Evolutionary conservation across 1,140 invertebrate genomes (phyloP).

Genomic region (Atta colombica): DNA sequence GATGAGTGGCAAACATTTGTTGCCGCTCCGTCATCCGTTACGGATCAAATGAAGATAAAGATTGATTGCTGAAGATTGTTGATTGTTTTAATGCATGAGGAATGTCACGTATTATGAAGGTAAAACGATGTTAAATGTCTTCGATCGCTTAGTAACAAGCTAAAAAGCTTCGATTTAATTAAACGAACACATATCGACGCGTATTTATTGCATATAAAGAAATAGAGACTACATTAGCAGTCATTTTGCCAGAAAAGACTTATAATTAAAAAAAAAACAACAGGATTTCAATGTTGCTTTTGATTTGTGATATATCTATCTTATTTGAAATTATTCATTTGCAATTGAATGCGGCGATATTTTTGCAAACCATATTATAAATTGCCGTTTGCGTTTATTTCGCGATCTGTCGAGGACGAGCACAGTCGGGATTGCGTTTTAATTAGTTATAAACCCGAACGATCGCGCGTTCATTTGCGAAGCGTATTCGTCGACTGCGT

Average conservation of each 20-base stretch:
- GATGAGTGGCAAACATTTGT: slow-evolving; percentile 63
- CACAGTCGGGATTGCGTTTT: slow-evolving; percentile 18
- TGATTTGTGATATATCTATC: not conserved
- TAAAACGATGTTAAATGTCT: slow-evolving; percentile 20
- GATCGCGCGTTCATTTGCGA: slow-evolving; percentile 14
- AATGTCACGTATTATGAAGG: not conserved
- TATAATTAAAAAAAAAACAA: slow-evolving; percentile 11
- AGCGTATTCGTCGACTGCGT: slow-evolving; percentile 30
- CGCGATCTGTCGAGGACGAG: not conserved
- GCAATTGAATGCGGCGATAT: slow-evolving; percentile 20
- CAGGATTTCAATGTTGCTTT: not conserved
- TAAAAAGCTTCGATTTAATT: slow-evolving; percentile 32
- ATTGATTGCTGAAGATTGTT: slow-evolving; percentile 39
- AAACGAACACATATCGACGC: not conserved
- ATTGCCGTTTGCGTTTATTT: slow-evolving; percentile 2
- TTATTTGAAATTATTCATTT: not conserved
- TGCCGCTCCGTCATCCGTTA: slow-evolving; percentile 25
- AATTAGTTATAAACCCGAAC: slow-evolving; percentile 45
- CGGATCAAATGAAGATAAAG: slow-evolving; percentile 38
- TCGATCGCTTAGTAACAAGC: slow-evolving; percentile 17
- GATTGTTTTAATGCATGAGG: slow-evolving; percentile 18
- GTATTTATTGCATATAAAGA: not conserved
- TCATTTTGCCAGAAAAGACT: not conserved
- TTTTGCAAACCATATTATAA: slow-evolving; percentile 8
- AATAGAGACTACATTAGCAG: not conserved